phyloP scores from a whole-genome alignment of 2,113 vertebrate species.

The Propithecus coquereli region DNA sequence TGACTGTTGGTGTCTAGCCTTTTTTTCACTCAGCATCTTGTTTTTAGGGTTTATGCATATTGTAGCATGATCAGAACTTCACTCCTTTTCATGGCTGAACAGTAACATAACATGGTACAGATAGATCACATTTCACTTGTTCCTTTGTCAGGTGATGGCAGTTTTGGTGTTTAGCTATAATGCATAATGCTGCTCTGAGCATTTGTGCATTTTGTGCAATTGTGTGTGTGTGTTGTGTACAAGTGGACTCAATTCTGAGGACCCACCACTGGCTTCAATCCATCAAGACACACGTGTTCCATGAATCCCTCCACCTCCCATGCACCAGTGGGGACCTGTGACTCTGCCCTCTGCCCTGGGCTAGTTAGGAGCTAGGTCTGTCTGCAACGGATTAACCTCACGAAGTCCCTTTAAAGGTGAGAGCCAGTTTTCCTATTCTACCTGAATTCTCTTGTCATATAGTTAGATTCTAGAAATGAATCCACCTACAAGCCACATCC shows the following conservation, averaged over 20 bases:
- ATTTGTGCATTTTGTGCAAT: neutral
- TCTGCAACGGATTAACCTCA: no score
- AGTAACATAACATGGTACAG: no score
- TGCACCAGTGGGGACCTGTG: fast-evolving
- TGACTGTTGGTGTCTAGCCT: neutral
- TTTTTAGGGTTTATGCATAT: fast-evolving
- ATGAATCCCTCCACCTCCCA: neutral
- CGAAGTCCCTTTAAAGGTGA: neutral
- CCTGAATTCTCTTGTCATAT: neutral
- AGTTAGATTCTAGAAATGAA: no score
- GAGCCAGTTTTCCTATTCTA: fast-evolving
- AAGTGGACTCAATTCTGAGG: no score
- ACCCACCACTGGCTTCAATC: fast-evolving
- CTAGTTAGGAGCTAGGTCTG: neutral
- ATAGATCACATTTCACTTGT: fast-evolving
- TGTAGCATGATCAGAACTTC: fast-evolving
- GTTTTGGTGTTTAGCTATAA: neutral
- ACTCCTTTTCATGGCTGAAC: fast-evolving
- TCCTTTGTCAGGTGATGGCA: fast-evolving
- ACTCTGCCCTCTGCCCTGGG: neutral
- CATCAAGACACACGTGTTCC: neutral
- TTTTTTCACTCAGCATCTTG: fast-evolving
- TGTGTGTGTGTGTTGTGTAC: no score
- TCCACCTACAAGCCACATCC: neutral
- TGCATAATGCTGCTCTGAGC: neutral